phyloP scores from a whole-genome alignment of 1,140 invertebrate genomes.

The Hetaerina americana region DNA sequence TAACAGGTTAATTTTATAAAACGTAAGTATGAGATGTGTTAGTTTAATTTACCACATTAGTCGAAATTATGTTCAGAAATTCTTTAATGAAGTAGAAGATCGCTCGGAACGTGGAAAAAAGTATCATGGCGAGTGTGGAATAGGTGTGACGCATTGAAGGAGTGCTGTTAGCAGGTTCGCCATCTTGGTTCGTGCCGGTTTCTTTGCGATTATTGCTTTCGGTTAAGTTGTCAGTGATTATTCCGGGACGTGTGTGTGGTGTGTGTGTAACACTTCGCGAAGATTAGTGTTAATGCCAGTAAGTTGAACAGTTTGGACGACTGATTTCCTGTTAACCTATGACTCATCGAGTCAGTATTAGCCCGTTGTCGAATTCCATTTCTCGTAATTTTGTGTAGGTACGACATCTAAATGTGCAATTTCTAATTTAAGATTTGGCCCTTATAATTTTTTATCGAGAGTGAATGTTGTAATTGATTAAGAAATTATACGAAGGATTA shows the following conservation, averaged over 20 bases:
- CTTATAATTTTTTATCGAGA: no score
- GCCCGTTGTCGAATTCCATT: no score
- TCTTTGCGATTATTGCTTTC: neutral
- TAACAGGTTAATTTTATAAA: neutral
- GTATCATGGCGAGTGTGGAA: neutral
- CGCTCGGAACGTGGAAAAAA: neutral
- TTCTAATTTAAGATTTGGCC: no score
- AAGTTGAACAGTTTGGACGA: no score
- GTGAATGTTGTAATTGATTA: no score
- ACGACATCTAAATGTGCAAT: no score
- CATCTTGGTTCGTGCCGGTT: neutral
- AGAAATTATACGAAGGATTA: no score
- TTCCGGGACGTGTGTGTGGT: neutral
- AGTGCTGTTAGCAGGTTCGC: neutral
- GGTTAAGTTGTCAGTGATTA: neutral
- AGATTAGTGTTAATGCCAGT: neutral
- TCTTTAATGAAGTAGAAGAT: neutral
- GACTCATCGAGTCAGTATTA: no score
- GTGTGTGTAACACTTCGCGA: neutral
- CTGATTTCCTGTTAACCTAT: no score
- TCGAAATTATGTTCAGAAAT: neutral
- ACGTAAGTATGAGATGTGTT: neutral
- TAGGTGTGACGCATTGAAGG: neutral
- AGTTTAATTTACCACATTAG: neutral
- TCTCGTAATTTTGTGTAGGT: no score